Evolutionary conservation across 2,797 vertebrate genomes (phyloP), one percentile per base, ranked within the genome.

Genomic region (Petrocephalus sullivani): DNA sequence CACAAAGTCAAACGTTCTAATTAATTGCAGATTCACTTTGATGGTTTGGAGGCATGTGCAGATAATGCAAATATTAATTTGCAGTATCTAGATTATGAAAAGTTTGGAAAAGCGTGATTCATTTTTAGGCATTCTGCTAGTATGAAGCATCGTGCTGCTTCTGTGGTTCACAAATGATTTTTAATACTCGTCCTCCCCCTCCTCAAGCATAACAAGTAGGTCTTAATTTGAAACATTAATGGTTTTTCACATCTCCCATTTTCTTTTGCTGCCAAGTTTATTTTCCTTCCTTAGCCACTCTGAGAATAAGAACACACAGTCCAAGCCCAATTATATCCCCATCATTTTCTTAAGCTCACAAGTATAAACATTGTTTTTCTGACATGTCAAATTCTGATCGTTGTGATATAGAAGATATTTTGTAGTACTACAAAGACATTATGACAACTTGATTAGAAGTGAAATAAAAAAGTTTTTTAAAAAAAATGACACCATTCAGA

Each of bases 201-300:
- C 28, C 28, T 28, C 71, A 78, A 78, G 71, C 71, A 78, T 78
- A n/a, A n/a, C 71, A 49, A 78, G 37, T 78, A 78, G 71, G 71
- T n/a, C 71, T 78, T 78, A 78, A 78, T 78, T 78, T 78, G 71
- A 78, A 78, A 78, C 71, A 78, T 85, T 85, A 54, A 85, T 57
- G 83, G 28, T 37, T 85, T 28, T 23, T 0, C 83, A 54, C 49
- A 85, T 54, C 53, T 85, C 10, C 49, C 23, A 33, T 86, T 33
- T 56, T 3, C 56, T 56, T 33, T 58, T 57, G 14, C 19, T 49
- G 33, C 71, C 41, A 49, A 41, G 71, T 78, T 78, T 4, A 78
- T 78, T 78, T 78, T 4, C 71, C 71, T 49, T 78, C 19, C 41
- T 46, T 37, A 37, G 37, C 71, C 5, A 2, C 71, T 78, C 71